These are phyloP conservation scores for Crossocerus cetratus DNA, from an alignment of 2,888 invertebrate species.

Conservation along the genomic window DNA sequence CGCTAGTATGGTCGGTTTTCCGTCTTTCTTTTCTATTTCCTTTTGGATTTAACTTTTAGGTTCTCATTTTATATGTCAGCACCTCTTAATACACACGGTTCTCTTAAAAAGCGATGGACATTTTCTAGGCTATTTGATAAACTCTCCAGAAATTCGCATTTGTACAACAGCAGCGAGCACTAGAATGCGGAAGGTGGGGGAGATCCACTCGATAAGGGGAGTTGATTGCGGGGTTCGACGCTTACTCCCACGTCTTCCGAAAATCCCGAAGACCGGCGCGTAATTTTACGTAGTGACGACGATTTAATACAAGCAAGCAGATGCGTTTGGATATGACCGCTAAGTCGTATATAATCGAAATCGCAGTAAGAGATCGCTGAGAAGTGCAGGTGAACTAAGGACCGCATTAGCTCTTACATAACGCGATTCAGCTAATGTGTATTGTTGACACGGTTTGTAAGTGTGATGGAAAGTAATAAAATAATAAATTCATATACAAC, in stretches of 20 bases:
- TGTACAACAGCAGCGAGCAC: neutral
- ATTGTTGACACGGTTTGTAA: slow-evolving; percentile 58
- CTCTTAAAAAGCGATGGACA: neutral
- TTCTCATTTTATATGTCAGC: slow-evolving; percentile 32
- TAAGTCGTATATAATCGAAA: slow-evolving; percentile 52
- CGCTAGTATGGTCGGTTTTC: slow-evolving; percentile 42
- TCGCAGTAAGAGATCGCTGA: slow-evolving; percentile 33
- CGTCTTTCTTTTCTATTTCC: slow-evolving; percentile 37
- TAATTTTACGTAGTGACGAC: slow-evolving; percentile 30
- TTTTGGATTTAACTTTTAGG: slow-evolving; percentile 39
- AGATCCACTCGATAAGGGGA: neutral
- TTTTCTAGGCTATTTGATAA: too few species aligned
- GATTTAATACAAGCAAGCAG: slow-evolving; percentile 35
- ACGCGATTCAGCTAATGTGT: slow-evolving; percentile 50
- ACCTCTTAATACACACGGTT: slow-evolving; percentile 28
- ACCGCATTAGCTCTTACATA: slow-evolving; percentile 50
- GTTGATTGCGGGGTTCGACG: slow-evolving; percentile 8
- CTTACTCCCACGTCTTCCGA: slow-evolving; percentile 2
- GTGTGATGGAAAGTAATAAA: slow-evolving; percentile 60
- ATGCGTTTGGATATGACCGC: slow-evolving; percentile 38
- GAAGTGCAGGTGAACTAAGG: slow-evolving; percentile 47
- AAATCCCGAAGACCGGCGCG: slow-evolving; percentile 34
- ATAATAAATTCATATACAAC: slow-evolving; percentile 56
- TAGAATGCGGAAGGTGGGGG: neutral
- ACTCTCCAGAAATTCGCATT: too few species aligned